Conservation (phyloP, 2,888 invertebrate genomes). For the Tenthredo mesomela region DNA sequence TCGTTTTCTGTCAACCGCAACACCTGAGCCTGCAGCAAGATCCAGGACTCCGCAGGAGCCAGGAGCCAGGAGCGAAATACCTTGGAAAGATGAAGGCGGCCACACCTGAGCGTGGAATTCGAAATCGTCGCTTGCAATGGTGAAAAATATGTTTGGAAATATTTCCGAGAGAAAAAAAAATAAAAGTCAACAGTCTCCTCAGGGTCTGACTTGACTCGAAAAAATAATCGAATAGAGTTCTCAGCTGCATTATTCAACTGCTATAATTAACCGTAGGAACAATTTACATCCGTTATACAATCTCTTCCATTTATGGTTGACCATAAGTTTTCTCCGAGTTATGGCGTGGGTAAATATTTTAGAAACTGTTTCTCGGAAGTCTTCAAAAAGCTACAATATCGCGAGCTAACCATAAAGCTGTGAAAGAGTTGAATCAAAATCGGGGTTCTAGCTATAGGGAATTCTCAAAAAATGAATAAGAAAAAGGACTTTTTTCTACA, state of each 20-base stretch:
- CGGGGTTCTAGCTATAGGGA: neutral
- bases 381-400: too few species aligned
- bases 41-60: neutral
- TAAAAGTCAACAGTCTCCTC: neutral
- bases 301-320: neutral
- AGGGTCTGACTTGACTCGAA: neutral
- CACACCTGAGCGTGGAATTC: conserved; percentile 45
- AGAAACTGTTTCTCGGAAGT: too few species aligned
- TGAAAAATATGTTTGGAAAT: conserved; percentile 33
- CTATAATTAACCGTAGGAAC: conserved; percentile 23
- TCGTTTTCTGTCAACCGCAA: conserved; percentile 37
- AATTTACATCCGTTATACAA: neutral
- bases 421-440: neutral
- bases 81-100: conserved; percentile 38
- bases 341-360: too few species aligned
- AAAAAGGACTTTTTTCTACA: neutral
- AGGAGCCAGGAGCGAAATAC: conserved; percentile 16
- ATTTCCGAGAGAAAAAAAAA: neutral
- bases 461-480: neutral
- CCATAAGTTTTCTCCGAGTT: too few species aligned
- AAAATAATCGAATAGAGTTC: conserved; percentile 19
- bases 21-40: neutral
- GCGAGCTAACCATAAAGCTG: neutral
- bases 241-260: neutral
- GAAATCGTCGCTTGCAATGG: neutral